These are phyloP conservation scores for Plagodis pulveraria DNA, from an alignment of 2,888 invertebrate species.

Conservation along the genomic window DNA sequence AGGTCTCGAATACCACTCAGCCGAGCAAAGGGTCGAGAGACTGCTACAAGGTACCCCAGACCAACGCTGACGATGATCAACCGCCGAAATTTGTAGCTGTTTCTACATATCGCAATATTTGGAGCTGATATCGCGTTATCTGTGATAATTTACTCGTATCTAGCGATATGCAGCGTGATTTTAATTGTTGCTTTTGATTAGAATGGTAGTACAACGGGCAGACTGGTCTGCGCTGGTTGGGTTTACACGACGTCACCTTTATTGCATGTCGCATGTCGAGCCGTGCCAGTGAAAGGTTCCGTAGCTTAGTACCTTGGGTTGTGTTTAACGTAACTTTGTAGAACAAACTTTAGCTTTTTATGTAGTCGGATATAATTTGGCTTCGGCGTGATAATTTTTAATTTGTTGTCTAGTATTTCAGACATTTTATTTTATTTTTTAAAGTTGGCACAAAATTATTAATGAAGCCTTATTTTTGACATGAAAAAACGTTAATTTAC, in stretches of 20 bases:
- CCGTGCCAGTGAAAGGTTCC: too few relatives aligned
- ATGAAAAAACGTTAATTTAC: too few relatives aligned
- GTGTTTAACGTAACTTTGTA: too few relatives aligned
- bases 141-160: constrained; percentile 63
- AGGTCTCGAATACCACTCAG: constrained; percentile 84
- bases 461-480: too few relatives aligned
- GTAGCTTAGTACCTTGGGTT: too few relatives aligned
- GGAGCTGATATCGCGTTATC: constrained; percentile 52
- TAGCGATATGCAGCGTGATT: constrained; percentile 34
- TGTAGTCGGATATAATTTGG: too few relatives aligned
- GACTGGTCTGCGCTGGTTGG: constrained; percentile 4
- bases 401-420: too few relatives aligned
- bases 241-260: not conserved
- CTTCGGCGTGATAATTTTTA: too few relatives aligned
- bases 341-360: too few relatives aligned
- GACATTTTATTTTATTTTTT: too few relatives aligned
- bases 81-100: constrained; percentile 62
- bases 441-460: too few relatives aligned
- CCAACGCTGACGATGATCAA: constrained; percentile 78
- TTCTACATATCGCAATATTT: constrained; percentile 55
- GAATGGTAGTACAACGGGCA: not conserved
- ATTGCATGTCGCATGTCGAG: too few relatives aligned
- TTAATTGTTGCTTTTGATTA: constrained; percentile 46
- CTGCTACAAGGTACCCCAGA: constrained; percentile 78
- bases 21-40: constrained; percentile 62